These are phyloP conservation scores for Tapirus terrestris DNA, from an alignment of 2,113 vertebrate species.

Conservation along the genomic window DNA sequence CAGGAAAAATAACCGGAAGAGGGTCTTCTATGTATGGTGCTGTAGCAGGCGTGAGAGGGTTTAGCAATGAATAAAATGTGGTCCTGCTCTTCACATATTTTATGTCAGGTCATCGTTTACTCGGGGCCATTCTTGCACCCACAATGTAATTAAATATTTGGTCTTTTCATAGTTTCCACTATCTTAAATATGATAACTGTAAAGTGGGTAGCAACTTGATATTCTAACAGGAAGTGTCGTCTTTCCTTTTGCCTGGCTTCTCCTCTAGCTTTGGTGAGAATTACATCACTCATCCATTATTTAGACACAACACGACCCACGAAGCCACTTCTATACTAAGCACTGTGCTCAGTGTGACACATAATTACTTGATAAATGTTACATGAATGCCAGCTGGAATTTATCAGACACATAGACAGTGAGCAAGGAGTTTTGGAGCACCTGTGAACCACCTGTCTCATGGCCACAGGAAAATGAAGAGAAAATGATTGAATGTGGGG, in stretches of 20 bases:
- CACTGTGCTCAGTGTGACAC: background rate
- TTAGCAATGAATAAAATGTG: background rate
- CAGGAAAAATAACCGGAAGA: background rate
- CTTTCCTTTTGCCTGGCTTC: background rate
- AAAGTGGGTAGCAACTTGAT: background rate
- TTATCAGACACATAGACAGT: background rate
- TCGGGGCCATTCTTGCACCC: background rate
- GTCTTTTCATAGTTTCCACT: background rate
- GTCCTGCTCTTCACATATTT: background rate
- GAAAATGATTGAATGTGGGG: background rate
- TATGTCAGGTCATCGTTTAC: background rate
- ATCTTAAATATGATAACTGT: background rate
- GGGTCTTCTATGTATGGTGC: background rate
- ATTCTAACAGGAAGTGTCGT: background rate
- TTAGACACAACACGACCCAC: background rate
- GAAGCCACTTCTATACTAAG: background rate
- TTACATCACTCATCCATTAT: constrained; percentile 30
- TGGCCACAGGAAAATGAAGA: constrained; percentile 13
- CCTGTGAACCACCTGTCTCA: constrained; percentile 32
- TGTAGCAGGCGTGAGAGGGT: background rate
- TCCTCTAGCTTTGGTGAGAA: constrained; percentile 44
- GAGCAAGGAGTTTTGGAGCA: background rate
- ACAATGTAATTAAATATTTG: background rate
- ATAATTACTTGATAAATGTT: constrained; percentile 73
- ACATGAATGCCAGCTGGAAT: constrained; percentile 46